Evolutionary conservation across 2,797 vertebrate species (phyloP).

Genomic region (Acanthopagrus latus): DNA sequence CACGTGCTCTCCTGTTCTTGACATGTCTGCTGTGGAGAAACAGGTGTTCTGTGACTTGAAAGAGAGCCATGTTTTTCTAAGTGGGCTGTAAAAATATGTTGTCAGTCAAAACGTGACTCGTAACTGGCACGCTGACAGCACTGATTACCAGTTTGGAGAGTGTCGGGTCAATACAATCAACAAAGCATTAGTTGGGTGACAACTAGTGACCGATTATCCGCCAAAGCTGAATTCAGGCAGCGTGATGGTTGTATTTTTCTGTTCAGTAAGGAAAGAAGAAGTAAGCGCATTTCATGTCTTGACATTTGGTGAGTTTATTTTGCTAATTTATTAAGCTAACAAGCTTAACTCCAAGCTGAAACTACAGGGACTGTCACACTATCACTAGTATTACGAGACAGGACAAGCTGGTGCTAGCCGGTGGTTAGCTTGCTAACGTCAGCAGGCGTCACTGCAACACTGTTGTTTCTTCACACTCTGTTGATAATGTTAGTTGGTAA

Average conservation of each 20-base stretch:
- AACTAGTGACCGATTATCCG: constrained; percentile 48
- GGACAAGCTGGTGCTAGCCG: no score
- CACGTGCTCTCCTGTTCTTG: constrained; percentile 12
- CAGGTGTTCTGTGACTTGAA: constrained; percentile 59
- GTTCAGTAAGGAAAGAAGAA: not conserved
- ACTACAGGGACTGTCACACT: no score
- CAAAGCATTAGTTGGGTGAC: constrained; percentile 54
- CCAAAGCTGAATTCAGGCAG: not conserved
- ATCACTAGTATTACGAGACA: no score
- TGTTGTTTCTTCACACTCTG: no score
- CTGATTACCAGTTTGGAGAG: constrained; percentile 49
- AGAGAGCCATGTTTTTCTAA: constrained; percentile 28
- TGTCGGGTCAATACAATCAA: constrained; percentile 56
- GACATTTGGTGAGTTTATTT: no score
- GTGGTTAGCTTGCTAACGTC: no score
- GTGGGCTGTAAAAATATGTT: constrained; percentile 37
- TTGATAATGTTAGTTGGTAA: no score
- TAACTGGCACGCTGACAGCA: constrained; percentile 37
- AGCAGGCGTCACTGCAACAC: no score
- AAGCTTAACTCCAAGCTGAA: no score
- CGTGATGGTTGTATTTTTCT: constrained; percentile 11
- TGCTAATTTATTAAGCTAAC: no score
- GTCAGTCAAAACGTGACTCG: constrained; percentile 38
- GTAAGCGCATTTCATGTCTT: no score
- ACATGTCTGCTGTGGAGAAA: constrained; percentile 39